These are phyloP conservation scores for Trachythela sp. DNA, from an alignment of 64 coral and sea anemone species.

Conservation along the genomic window DNA sequence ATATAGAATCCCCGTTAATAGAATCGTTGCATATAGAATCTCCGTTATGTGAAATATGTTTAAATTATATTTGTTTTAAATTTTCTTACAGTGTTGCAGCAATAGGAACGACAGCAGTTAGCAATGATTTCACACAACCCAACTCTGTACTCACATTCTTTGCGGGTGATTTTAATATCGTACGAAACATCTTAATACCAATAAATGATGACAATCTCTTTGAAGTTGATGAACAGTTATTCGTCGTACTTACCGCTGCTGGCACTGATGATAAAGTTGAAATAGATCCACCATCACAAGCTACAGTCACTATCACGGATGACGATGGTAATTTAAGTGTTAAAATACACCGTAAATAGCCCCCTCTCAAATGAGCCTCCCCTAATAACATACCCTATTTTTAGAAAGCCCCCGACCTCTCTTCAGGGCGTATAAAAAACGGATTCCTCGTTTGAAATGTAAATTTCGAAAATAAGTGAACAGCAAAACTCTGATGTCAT, in stretches of 20 bases:
- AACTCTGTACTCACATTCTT: background rate
- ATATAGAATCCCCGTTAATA: too few relatives aligned
- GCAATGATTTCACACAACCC: background rate
- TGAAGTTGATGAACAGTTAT: background rate
- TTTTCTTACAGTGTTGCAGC: background rate
- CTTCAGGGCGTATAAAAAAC: too few relatives aligned
- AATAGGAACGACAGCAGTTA: background rate
- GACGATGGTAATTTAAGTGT: background rate
- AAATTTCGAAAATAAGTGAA: too few relatives aligned
- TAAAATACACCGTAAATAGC: too few relatives aligned
- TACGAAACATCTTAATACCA: background rate
- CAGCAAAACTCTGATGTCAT: too few relatives aligned
- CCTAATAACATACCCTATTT: too few relatives aligned
- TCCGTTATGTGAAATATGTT: background rate
- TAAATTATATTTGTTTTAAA: background rate
- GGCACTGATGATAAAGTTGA: background rate
- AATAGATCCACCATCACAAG: background rate
- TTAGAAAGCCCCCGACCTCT: too few relatives aligned
- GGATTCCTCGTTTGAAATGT: too few relatives aligned
- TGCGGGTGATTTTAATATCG: background rate
- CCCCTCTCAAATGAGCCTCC: too few relatives aligned
- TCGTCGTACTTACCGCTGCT: background rate
- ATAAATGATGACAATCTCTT: background rate
- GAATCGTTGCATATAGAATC: background rate
- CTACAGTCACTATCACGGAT: background rate